Evolutionary conservation across 2,888 invertebrate genomes (phyloP).

Genomic region (Drosophila leonis): DNA sequence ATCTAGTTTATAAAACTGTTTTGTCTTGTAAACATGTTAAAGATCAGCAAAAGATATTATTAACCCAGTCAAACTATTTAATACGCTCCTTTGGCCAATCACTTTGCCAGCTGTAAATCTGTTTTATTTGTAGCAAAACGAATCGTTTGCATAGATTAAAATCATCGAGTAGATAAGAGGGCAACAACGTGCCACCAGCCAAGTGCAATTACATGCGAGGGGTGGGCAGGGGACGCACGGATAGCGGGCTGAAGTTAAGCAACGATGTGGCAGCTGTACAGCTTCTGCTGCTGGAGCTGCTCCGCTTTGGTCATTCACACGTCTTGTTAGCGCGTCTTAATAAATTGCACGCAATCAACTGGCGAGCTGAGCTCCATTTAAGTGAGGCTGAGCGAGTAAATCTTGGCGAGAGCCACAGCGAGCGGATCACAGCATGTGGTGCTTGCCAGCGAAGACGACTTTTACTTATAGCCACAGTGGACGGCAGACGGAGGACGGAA

Average conservation of each 20-base stretch:
- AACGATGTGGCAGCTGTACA: slow-evolving; percentile 49
- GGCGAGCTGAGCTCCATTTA: slow-evolving; percentile 80
- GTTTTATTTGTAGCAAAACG: slow-evolving; percentile 2
- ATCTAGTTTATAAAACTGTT: slow-evolving; percentile 3
- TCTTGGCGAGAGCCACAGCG: slow-evolving; percentile 65
- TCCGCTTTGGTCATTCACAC: slow-evolving; percentile 81
- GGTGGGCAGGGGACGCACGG: neutral
- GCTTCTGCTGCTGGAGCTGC: slow-evolving; percentile 55
- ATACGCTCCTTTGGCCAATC: neutral
- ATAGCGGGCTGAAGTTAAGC: slow-evolving; percentile 4
- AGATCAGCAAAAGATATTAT: neutral
- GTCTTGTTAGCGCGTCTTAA: slow-evolving; percentile 82
- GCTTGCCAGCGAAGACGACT: slow-evolving; percentile 56
- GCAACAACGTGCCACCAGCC: slow-evolving; percentile 52
- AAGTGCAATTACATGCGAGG: slow-evolving; percentile 56
- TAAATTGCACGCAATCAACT: slow-evolving; percentile 81
- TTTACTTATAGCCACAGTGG: slow-evolving; percentile 44
- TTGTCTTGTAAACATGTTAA: neutral
- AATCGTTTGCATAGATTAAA: slow-evolving; percentile 12
- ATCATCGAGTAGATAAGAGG: slow-evolving; percentile 39
- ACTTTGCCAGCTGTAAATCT: neutral
- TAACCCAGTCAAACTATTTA: neutral
- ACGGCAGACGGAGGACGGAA: slow-evolving; percentile 11
- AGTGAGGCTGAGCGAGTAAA: slow-evolving; percentile 77
- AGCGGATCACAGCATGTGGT: slow-evolving; percentile 73